Base-by-base conservation (phyloP, 2,888 invertebrate genomes). In the Xanthia icteritia region DNA sequence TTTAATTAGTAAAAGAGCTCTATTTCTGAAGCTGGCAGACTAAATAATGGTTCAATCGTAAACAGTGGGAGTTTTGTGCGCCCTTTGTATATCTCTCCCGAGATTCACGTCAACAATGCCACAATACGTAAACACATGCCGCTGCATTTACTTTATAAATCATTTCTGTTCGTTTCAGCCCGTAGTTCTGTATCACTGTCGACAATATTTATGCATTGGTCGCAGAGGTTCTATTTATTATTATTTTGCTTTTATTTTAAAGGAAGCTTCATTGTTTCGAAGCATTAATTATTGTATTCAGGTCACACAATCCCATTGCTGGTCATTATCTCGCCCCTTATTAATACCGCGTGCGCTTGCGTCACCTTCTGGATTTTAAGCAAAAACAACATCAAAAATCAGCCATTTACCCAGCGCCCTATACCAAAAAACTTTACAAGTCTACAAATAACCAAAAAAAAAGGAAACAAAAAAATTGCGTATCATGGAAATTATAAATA, bases 1-100 rank as follows among this genome's bases (percentile, higher is more conserved):
- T 76, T 73, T 64, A 76, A 77, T 76, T 76, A 64, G 64, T 69
- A 23, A 71, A 66, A 71, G 60, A 86, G 64, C 39, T 73, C 71
- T 83, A 86, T 83, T 86, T 68, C 64, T 72, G 77, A 39, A 36
- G 27, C 63, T 31, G 58, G 61, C 68, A 83, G 83, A 83, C 83
- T 83, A 82, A 83, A 83, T 83, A 83, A 82, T 58, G 63, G 27
- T 23, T 61, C 20, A 65, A 23, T 65, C 15, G 51, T 82, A 83
- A 74, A 82, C 82, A 85, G 31, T 58, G 4, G 5, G 23, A 54
- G 58, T 45, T 45, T 56, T 70, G 39, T 64, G 48, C 27, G 58
- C 64, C 76, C 86, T 83, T 76, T 85, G 82, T 76, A 68, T 76
- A 82, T 68, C 27, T 66, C 27, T 54, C 20, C 61, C 36, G 67